A percentile compares a stretch with the other conserved stretches of the same genome.
These are phyloP conservation scores for Troglohyphantes excavatus DNA, from an alignment of 2,888 invertebrate genomes.

Conservation along the genomic window DNA sequence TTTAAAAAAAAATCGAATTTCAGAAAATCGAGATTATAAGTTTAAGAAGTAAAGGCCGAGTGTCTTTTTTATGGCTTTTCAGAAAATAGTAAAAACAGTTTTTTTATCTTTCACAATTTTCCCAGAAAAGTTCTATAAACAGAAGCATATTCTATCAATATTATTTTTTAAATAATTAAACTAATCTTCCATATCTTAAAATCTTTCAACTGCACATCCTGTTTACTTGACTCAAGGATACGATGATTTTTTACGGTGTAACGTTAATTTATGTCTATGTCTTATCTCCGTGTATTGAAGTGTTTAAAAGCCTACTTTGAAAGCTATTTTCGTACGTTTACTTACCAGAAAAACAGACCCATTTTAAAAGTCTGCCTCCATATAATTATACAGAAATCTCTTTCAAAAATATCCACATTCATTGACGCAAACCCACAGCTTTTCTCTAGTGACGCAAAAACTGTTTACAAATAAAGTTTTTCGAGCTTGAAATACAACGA, in stretches of 20 bases:
- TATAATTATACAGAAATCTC: too few relatives aligned
- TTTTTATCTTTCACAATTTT: too few relatives aligned
- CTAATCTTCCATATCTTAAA: not conserved
- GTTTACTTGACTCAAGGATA: not conserved
- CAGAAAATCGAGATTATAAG: too few relatives aligned
- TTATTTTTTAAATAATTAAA: not conserved
- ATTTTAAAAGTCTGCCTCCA: too few relatives aligned
- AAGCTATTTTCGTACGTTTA: conserved; percentile 4
- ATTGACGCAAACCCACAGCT: not conserved
- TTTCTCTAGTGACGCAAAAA: not conserved
- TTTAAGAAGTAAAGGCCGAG: too few relatives aligned
- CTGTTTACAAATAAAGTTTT: not conserved
- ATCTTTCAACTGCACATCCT: not conserved
- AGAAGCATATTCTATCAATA: not conserved
- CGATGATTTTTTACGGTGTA: not conserved
- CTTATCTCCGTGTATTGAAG: conserved; percentile 10
- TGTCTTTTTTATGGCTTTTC: too few relatives aligned
- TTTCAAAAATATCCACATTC: not conserved
- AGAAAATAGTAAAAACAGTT: too few relatives aligned
- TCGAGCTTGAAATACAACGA: not conserved
- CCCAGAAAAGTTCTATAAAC: too few relatives aligned
- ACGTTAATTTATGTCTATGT: conserved; percentile 20
- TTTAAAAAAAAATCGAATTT: too few relatives aligned
- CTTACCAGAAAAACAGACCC: too few relatives aligned
- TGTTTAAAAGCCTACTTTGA: conserved; percentile 1